Conservation (phyloP, 2,113 vertebrate genomes). For the Amphiprion ocellaris region DNA sequence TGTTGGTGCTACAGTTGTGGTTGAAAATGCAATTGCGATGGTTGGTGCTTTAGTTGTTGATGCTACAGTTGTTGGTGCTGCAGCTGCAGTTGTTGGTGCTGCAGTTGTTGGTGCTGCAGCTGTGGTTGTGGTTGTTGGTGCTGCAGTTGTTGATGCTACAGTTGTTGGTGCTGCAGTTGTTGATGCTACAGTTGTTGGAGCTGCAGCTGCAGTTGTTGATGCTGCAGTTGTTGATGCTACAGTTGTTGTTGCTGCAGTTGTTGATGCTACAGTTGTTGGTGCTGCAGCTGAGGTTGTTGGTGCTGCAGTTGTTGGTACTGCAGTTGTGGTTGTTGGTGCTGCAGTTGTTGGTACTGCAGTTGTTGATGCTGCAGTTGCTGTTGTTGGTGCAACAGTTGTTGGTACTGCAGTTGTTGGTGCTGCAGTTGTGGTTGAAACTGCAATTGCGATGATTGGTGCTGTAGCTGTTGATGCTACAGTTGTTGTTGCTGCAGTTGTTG, state of each 20-base stretch:
- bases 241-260: background rate
- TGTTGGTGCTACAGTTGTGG: background rate
- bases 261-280: too few relatives aligned
- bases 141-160: background rate
- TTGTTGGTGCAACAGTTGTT: accelerated
- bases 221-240: accelerated
- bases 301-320: too few relatives aligned
- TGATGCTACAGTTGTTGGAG: background rate
- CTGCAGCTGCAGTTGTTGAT: background rate
- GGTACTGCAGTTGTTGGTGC: background rate
- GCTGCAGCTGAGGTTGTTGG: background rate
- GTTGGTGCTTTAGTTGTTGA: background rate
- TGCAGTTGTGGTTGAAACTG: background rate
- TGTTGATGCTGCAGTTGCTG: too few relatives aligned
- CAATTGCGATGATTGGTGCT: background rate
- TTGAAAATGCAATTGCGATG: background rate
- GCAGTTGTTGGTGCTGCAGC: too few relatives aligned
- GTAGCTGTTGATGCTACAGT: background rate
- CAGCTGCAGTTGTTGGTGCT: background rate
- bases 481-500: background rate
- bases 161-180: background rate
- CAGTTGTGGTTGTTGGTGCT: background rate
- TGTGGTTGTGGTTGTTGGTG: background rate
- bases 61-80: background rate
- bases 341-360: background rate